phyloP scores from a whole-genome alignment of 2,888 invertebrate species.

The Scelioninae gen. 1 region DNA sequence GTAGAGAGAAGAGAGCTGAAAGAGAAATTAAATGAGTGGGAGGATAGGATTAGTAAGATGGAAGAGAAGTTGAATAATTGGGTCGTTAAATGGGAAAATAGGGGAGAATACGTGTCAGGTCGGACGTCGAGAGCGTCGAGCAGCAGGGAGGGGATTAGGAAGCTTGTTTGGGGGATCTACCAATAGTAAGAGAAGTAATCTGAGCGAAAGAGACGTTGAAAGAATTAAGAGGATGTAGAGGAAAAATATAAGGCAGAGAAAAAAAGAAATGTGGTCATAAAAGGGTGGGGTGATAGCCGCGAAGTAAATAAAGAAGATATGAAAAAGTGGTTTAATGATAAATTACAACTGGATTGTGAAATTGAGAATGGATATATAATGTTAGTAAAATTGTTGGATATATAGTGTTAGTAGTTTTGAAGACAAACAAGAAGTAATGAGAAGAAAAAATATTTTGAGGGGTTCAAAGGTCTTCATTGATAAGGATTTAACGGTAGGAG shows the following conservation, averaged over 20 bases:
- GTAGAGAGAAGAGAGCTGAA: no score
- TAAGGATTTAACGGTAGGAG: no score
- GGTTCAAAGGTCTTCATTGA: conserved; percentile 6
- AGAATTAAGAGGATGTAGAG: conserved; percentile 10
- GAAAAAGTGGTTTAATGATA: background rate
- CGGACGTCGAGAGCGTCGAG: no score
- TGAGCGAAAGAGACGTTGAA: background rate
- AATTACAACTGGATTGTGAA: background rate
- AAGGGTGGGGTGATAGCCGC: background rate
- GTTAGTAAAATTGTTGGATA: background rate
- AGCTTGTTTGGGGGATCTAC: background rate
- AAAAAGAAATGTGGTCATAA: conserved; percentile 12
- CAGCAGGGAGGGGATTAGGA: no score
- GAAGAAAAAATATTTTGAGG: conserved; percentile 4
- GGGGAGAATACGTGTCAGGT: no score
- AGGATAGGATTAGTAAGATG: no score
- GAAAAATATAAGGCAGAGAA: conserved; percentile 1
- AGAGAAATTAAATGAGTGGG: no score
- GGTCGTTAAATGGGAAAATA: no score
- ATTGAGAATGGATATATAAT: conserved; percentile 3
- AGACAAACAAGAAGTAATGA: conserved; percentile 10
- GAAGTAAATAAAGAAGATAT: no score
- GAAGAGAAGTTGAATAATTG: no score
- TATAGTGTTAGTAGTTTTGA: background rate
- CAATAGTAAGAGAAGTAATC: background rate